These are phyloP conservation scores for Lochmaea crataegi DNA, from an alignment of 2,888 invertebrate species.

Conservation along the genomic window DNA sequence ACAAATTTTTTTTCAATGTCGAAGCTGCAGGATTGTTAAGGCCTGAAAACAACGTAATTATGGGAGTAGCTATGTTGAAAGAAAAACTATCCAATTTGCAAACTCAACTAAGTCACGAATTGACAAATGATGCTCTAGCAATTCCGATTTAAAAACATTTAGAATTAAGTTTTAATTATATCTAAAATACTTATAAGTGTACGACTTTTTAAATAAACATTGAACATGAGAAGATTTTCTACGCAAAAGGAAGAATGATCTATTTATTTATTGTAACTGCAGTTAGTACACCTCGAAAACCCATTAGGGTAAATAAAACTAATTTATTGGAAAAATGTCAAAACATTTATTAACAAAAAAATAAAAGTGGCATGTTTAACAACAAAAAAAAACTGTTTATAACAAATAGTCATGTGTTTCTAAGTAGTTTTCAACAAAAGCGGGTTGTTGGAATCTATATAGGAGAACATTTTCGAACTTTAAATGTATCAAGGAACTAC, in stretches of 20 bases:
- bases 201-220: too few relatives aligned
- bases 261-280: too few relatives aligned
- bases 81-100: constrained; percentile 96
- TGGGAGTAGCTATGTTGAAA: constrained; percentile 93
- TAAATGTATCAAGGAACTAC: background rate
- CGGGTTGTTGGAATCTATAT: background rate
- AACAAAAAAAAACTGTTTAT: constrained; percentile 11
- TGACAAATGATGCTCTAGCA: constrained; percentile 85
- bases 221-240: too few relatives aligned
- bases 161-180: background rate
- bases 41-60: constrained; percentile 96
- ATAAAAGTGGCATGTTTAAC: constrained; percentile 7
- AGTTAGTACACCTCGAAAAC: too few relatives aligned
- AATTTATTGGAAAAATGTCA: constrained; percentile 7
- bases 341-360: constrained; percentile 20
- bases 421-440: constrained; percentile 17
- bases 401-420: constrained; percentile 2
- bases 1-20: constrained; percentile 97
- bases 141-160: constrained; percentile 61
- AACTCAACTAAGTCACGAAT: constrained; percentile 89
- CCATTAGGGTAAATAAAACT: background rate
- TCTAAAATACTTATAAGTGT: too few relatives aligned
- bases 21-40: constrained; percentile 95
- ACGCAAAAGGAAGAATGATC: too few relatives aligned
- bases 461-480: background rate